A percentile compares a stretch with the other conserved stretches of the same genome.
Evolutionary conservation across 2,113 vertebrate species (phyloP).

Genomic region (Scomber colias): DNA sequence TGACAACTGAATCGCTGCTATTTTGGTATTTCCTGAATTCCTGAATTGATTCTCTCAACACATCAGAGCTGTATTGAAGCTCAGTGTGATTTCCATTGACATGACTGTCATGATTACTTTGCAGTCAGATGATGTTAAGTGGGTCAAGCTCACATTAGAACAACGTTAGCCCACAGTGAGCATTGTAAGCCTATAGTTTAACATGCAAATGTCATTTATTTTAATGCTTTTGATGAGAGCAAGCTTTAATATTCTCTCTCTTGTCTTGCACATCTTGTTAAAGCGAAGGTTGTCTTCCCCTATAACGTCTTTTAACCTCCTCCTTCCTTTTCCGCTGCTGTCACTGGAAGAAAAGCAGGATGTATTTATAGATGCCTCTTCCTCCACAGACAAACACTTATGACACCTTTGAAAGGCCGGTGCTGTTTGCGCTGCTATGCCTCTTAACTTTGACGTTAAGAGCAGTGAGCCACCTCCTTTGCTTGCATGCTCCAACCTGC

Average conservation of each 20-base stretch:
- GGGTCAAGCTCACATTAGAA: slow-evolving; percentile 28
- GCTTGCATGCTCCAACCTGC: neutral
- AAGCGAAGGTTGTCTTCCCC: slow-evolving; percentile 14
- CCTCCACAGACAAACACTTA: slow-evolving; percentile 52
- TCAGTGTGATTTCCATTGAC: slow-evolving; percentile 27
- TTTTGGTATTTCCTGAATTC: neutral
- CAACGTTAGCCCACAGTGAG: slow-evolving; percentile 2
- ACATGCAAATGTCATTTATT: neutral
- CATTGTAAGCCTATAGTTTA: neutral
- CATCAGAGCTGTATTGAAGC: neutral
- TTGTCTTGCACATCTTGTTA: neutral
- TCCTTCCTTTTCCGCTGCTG: slow-evolving; percentile 57
- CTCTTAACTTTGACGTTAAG: slow-evolving; percentile 27
- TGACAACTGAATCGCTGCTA: neutral
- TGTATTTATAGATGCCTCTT: slow-evolving; percentile 61
- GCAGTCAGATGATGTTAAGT: slow-evolving; percentile 28
- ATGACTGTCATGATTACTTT: slow-evolving; percentile 15
- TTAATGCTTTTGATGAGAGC: neutral
- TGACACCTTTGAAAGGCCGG: slow-evolving; percentile 33
- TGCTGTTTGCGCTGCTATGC: slow-evolving; percentile 19
- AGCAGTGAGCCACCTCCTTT: slow-evolving; percentile 7
- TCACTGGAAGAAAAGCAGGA: slow-evolving; percentile 56
- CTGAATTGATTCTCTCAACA: neutral
- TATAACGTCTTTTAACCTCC: slow-evolving; percentile 32
- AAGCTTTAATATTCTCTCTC: neutral